These are phyloP conservation scores for Asobara japonica DNA, from an alignment of 1,140 invertebrate species.

Conservation along the genomic window DNA sequence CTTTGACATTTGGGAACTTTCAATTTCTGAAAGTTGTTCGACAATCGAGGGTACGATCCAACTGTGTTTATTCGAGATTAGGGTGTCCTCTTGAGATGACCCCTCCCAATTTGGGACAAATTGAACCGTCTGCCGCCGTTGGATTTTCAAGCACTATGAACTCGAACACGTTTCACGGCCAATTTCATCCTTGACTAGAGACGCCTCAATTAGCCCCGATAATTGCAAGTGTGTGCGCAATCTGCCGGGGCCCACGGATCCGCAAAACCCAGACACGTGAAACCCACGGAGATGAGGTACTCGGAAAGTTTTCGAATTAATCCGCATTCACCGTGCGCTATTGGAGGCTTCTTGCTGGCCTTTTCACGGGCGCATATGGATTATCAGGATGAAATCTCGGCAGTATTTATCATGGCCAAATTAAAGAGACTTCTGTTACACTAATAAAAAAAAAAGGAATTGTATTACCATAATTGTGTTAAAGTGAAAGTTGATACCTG, in stretches of 20 bases:
- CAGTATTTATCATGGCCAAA: no score
- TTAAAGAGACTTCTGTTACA: no score
- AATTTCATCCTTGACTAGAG: conserved; percentile 41
- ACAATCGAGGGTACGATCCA: no score
- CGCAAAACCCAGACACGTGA: not conserved
- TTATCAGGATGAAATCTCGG: conserved; percentile 9
- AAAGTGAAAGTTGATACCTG: no score
- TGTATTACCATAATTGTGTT: no score
- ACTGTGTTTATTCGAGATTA: conserved; percentile 6
- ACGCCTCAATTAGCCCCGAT: conserved; percentile 34
- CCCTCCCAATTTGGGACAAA: conserved; percentile 22
- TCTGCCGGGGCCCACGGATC: not conserved
- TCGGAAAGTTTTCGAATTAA: conserved; percentile 15
- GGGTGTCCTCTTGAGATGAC: not conserved
- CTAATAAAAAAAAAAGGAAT: no score
- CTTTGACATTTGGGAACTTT: no score
- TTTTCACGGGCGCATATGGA: not conserved
- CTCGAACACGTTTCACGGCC: conserved; percentile 27
- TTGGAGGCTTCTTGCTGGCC: conserved; percentile 9
- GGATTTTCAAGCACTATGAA: conserved; percentile 19
- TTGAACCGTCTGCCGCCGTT: conserved; percentile 32
- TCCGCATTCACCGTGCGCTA: not conserved
- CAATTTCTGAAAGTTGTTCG: no score
- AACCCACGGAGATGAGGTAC: conserved; percentile 3
- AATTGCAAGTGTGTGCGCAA: conserved; percentile 31